phyloP scores from a whole-genome alignment of 2,888 invertebrate species.

The Schrankia costaestrigalis region DNA sequence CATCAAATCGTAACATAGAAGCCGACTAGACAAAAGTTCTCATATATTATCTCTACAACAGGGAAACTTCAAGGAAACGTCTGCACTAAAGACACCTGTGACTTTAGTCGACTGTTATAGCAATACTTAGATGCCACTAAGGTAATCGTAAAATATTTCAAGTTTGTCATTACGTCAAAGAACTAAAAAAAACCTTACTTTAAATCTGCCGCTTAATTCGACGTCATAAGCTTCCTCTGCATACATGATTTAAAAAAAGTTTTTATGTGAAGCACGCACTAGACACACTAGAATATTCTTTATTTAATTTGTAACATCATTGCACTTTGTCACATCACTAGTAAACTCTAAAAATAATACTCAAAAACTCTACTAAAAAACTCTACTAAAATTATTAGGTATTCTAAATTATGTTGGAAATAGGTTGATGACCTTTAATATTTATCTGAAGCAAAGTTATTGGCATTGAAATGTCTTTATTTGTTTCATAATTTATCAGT shows the following conservation, averaged over 20 bases:
- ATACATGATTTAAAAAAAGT: slow-evolving; percentile 35
- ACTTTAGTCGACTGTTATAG: too few relatives aligned
- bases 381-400: background rate
- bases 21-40: too few relatives aligned
- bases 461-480: slow-evolving; percentile 27
- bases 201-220: slow-evolving; percentile 49
- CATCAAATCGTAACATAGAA: too few relatives aligned
- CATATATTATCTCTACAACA: too few relatives aligned
- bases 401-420: background rate
- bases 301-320: background rate
- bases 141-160: too few relatives aligned
- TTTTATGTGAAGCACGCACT: too few relatives aligned
- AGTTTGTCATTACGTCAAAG: too few relatives aligned
- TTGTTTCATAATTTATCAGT: slow-evolving; percentile 18
- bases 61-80: too few relatives aligned
- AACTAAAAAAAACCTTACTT: slow-evolving; percentile 56
- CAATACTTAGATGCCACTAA: too few relatives aligned
- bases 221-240: slow-evolving; percentile 64
- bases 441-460: slow-evolving; percentile 13
- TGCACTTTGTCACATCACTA: slow-evolving; percentile 19
- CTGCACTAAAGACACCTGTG: too few relatives aligned
- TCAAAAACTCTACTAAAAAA: background rate
- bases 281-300: too few relatives aligned
- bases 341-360: background rate
- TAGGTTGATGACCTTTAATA: slow-evolving; percentile 16